Base-by-base conservation (phyloP, 2,888 invertebrate genomes). In the Lottia gigantea region DNA sequence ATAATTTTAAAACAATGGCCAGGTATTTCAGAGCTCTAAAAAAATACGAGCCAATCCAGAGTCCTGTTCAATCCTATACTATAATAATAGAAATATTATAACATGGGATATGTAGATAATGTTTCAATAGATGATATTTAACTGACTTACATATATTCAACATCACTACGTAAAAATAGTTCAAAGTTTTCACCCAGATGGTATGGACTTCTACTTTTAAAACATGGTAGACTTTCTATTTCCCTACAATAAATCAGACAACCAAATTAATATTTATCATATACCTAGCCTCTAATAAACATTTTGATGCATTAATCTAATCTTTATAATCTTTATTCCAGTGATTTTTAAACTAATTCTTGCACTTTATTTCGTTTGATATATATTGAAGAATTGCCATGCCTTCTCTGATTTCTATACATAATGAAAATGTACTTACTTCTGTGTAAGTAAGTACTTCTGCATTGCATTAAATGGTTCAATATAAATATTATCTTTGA, bases 141-240 rank as follows among this genome's bases (percentile, higher is more conserved):
- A 0, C 7, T 11, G 16, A 76, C 77, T 78, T 71, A 87, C 85
- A 77, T 95, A 15, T 94, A 93, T 90, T 96, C 96, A 46, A 98
- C 95, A 91, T 98, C 97, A 88, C 94, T 94, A 70, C 96, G 91
- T 92, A 96, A 95, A 88, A 94, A 96, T 0, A 98, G 97, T 15
- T 95, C 95, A 64, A 98, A 96, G 7, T 96, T 95, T 47, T 96
- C 95, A 88, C 95, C 95, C 77, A 94, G 92, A 46, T 78, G 79
- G 89, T 96, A 97, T 0, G 98, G 97, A 61, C 97, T 97, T 82
- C 97, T 91, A 78, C 97, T 90, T 80, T 95, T 93, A 7, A 96
- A 96, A 89, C 95, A 96, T 7, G 95, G 93, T 65, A 98, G 88
- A 6, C 92, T 91, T 85, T 96, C 95, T 71, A 98, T 90, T 89